These are phyloP conservation scores for Alviniconcha marisindica DNA, from an alignment of 1,140 invertebrate genomes.

Conservation along the genomic window DNA sequence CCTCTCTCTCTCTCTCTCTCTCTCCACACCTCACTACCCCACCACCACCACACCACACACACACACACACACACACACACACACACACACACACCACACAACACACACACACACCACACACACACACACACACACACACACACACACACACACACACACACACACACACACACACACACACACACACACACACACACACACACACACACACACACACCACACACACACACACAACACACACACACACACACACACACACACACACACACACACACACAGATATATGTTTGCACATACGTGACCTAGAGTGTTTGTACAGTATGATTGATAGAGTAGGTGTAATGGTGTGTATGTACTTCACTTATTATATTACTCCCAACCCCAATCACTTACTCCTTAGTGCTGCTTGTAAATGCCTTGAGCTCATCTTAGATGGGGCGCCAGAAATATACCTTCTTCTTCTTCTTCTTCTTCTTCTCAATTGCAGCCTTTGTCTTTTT, in stretches of 20 bases:
- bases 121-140: not conserved
- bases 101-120: not conserved
- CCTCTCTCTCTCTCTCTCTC: not conserved
- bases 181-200: constrained; percentile 5
- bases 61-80: constrained; percentile 1
- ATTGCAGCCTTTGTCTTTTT: no score
- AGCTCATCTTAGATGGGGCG: no score
- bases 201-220: not conserved
- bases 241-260: not conserved
- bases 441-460: no score
- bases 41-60: not conserved
- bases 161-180: constrained; percentile 23
- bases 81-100: not conserved
- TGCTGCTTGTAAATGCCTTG: no score
- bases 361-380: not conserved
- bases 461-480: not conserved
- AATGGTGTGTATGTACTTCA: not conserved
- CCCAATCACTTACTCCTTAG: not conserved
- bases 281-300: not conserved
- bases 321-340: no score
- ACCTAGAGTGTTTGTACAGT: no score
- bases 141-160: constrained; percentile 21
- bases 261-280: not conserved
- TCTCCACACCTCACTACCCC: not conserved
- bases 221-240: not conserved